Evolutionary conservation across 2,113 vertebrate species (phyloP).

Genomic region (Xyliphius kryptos): DNA sequence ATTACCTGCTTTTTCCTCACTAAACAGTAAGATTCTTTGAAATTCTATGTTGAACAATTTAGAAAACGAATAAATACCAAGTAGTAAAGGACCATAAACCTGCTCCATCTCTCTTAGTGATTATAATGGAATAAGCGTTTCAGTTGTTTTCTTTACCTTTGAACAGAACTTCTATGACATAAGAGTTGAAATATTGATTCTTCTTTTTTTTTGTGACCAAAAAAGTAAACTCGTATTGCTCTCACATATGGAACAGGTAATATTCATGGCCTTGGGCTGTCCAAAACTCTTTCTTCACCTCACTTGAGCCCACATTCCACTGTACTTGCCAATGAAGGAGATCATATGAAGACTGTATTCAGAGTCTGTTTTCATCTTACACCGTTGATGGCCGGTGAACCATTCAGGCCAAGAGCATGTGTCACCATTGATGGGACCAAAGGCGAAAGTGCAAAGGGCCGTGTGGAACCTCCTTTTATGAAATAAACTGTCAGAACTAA

Average conservation of each 20-base stretch:
- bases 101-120: background rate
- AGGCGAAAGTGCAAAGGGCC: no score
- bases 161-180: background rate
- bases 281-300: background rate
- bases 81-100: no score
- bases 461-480: slow-evolving; percentile 41
- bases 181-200: slow-evolving; percentile 11
- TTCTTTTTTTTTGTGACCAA: background rate
- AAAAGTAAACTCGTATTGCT: background rate
- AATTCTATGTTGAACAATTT: no score
- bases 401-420: slow-evolving; percentile 4
- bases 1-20: no score
- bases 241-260: slow-evolving; percentile 16
- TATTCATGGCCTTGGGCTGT: slow-evolving; percentile 19
- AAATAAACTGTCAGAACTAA: no score
- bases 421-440: no score
- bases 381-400: background rate
- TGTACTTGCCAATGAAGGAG: background rate
- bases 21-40: no score
- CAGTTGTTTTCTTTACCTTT: background rate
- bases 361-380: no score
- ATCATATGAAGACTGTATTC: slow-evolving; percentile 17
- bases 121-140: slow-evolving; percentile 2
- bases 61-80: no score
- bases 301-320: background rate